phyloP scores from a whole-genome alignment of 2,113 vertebrate species.

The Menidia beryllina region DNA sequence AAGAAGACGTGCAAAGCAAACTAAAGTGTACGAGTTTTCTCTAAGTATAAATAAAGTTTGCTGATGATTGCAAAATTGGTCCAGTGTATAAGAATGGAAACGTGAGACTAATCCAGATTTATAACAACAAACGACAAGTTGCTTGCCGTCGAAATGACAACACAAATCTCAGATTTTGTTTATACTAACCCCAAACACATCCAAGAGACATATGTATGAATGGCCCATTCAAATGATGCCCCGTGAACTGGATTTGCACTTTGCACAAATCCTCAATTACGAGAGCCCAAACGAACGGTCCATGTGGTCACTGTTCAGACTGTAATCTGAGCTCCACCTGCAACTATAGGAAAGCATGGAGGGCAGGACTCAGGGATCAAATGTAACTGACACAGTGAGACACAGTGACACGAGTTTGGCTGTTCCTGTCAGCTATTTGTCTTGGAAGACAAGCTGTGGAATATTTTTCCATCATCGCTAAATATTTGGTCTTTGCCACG shows the following conservation, averaged over 20 bases:
- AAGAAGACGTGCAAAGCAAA: too few species aligned
- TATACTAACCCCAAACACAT: conserved; percentile 27
- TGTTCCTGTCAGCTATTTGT: conserved; percentile 55
- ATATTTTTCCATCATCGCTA: conserved; percentile 33
- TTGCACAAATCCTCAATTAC: conserved; percentile 32
- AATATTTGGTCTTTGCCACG: conserved; percentile 20
- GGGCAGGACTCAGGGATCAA: conserved; percentile 26
- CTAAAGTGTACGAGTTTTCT: too few species aligned
- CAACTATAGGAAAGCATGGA: conserved; percentile 3
- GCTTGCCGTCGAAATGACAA: conserved; percentile 35
- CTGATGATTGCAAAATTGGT: neutral
- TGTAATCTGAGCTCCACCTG: conserved; percentile 53
- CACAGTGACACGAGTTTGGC: conserved; percentile 33
- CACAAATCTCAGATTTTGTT: conserved; percentile 44
- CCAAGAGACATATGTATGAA: neutral
- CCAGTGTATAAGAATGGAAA: conserved; percentile 24
- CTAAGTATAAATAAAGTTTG: conserved; percentile 20
- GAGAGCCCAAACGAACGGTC: conserved; percentile 35
- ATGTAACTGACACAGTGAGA: conserved; percentile 27
- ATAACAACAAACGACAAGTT: conserved; percentile 29
- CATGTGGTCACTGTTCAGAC: conserved; percentile 11
- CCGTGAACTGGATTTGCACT: neutral
- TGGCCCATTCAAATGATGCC: conserved; percentile 15
- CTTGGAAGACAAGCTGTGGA: conserved; percentile 25
- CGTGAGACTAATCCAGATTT: conserved; percentile 19